Evolutionary conservation across 2,113 vertebrate species (phyloP), one percentile per base, ranked within the genome.

Genomic region (Alaudala cheleensis): DNA sequence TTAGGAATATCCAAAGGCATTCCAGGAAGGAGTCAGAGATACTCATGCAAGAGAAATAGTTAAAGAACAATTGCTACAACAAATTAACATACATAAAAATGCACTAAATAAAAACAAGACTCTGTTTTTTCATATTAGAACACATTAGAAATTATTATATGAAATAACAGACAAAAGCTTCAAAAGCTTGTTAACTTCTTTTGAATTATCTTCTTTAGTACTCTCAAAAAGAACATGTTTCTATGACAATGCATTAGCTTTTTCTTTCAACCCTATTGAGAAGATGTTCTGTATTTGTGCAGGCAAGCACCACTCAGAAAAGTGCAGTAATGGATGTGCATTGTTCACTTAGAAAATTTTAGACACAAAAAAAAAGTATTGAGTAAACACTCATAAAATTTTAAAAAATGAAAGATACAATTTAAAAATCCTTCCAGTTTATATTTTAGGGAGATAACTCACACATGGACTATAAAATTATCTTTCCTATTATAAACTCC

Each of bases 401-500:
- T 9, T 25, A 12, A 60, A 89, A 65, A 40, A 81, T 19, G 1
- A 66, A 83, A 57, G 37, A 78, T 24, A 56, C 15, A 42, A 64
- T 69, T 70, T 25, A 50, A 77, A 90, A 93, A 84, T 56, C 28
- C 53, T 94, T 89, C 45, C 49, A 74, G 73, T 86, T 88, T 66
- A 25, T 87, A 71, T 88, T 94, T 93, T 73, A 92, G 40, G 26
- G 45, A 73, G 33, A 44, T 53, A 95, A 93, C 39, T 74, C 76
- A 77, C 62, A 90, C 58, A 86, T 3, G 33, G 78, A 50, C 86
- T 56, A 72, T 67, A 93, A 95, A 93, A 96, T 91, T 80, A 73
- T 90, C 87, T 90, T 70, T 71, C 61, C 85, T 42, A 44, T 91
- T 90, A 95, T 79, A 93, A 95, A 85, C 18, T 85, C 70, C 57